Conservation (phyloP, 2,113 vertebrate species). For the Syrmaticus mikado region DNA sequence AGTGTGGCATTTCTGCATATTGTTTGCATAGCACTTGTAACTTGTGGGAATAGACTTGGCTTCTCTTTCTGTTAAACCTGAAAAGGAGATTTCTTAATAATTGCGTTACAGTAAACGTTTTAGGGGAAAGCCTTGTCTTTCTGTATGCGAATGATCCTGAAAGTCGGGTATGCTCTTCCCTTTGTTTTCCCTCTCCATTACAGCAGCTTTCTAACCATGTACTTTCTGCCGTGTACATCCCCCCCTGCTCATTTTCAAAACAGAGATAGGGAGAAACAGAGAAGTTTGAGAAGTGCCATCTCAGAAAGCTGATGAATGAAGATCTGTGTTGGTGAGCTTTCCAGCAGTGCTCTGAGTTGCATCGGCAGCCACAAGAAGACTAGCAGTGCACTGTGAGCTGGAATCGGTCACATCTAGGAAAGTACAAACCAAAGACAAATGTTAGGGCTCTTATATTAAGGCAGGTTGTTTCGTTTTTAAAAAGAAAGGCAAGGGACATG, state of each 20-base stretch:
- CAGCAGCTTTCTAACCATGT: not conserved
- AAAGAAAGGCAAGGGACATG: not conserved
- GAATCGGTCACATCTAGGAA: not conserved
- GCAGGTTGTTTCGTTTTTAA: not conserved
- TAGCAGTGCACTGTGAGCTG: not conserved
- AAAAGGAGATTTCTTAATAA: not conserved
- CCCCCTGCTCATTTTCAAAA: accelerated
- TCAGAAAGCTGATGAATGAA: not conserved
- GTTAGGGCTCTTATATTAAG: not conserved
- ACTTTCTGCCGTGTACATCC: not conserved
- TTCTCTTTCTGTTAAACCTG: not conserved
- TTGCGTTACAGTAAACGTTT: not conserved
- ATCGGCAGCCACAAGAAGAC: not conserved
- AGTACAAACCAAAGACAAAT: not conserved
- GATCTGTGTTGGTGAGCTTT: not conserved
- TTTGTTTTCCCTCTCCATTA: not conserved
- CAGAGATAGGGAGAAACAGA: not conserved
- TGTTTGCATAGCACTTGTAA: not conserved
- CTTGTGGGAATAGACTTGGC: not conserved
- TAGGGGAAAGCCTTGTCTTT: not conserved
- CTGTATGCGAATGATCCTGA: not conserved
- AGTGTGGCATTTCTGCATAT: not conserved
- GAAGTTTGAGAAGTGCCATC: not conserved
- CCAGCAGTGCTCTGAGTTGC: not conserved
- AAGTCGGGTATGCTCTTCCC: not conserved